Percentiles rank a stretch among this genome's conserved stretches.
Evolutionary conservation across 2,797 vertebrate genomes (phyloP).

Genomic region (Ispidina lecontei): DNA sequence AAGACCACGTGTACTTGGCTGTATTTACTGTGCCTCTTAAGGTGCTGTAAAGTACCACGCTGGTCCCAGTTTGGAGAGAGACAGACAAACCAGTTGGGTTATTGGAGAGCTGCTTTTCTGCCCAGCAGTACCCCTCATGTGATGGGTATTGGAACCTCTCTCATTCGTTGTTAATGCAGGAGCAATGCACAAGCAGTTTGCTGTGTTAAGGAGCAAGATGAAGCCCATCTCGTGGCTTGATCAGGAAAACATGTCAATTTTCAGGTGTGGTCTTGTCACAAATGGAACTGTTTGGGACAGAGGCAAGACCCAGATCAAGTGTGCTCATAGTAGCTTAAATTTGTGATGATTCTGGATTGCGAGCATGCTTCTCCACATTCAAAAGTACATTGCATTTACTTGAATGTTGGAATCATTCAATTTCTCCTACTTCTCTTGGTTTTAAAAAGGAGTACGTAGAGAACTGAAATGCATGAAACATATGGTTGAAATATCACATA

Average conservation of each 20-base stretch:
- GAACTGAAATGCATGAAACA: conserved; percentile 31
- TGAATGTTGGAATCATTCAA: not conserved
- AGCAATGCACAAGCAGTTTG: not conserved
- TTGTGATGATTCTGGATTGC: not conserved
- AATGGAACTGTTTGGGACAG: not conserved
- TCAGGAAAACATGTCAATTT: not conserved
- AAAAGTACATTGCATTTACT: not conserved
- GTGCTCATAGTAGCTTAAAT: not conserved
- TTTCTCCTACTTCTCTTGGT: not conserved
- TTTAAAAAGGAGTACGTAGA: not conserved
- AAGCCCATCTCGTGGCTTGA: not conserved
- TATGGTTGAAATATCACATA: conserved; percentile 61
- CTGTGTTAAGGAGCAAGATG: not conserved
- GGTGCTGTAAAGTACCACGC: not conserved
- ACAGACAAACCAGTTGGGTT: not conserved
- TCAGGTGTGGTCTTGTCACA: not conserved
- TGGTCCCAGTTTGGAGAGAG: not conserved
- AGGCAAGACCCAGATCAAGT: not conserved
- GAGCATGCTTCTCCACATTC: not conserved
- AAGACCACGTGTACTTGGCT: not conserved
- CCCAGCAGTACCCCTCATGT: not conserved
- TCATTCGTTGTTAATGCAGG: not conserved
- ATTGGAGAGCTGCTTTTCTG: not conserved
- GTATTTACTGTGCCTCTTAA: not conserved
- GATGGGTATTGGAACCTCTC: not conserved